Evolutionary conservation across 2,888 invertebrate species (phyloP).

Genomic region (Diplolepis rosae): DNA sequence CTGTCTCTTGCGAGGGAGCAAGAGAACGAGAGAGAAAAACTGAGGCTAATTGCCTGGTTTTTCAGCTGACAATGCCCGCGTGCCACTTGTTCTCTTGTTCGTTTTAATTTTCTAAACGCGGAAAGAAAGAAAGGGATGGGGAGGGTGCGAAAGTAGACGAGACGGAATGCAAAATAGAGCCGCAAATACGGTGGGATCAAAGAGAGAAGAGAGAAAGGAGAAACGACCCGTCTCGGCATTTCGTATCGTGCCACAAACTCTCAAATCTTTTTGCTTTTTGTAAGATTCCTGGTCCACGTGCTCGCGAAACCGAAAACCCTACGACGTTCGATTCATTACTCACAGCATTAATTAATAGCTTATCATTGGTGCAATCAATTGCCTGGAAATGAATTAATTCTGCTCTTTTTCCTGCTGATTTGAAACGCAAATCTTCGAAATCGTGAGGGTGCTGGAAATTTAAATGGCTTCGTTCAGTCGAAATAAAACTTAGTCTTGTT

Average conservation of each 20-base stretch:
- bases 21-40: slow-evolving; percentile 13
- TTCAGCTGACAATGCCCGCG: slow-evolving; percentile 23
- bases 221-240: slow-evolving; percentile 65
- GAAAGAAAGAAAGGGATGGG: slow-evolving; percentile 42
- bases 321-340: slow-evolving; percentile 33
- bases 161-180: slow-evolving; percentile 70
- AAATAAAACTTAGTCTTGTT: background rate
- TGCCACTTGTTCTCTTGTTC: slow-evolving; percentile 15
- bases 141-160: slow-evolving; percentile 54
- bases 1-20: background rate
- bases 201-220: slow-evolving; percentile 60
- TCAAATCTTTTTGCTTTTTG: slow-evolving; percentile 34
- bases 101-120: slow-evolving; percentile 57
- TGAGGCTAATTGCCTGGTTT: slow-evolving; percentile 39
- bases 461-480: background rate
- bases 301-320: slow-evolving; percentile 34
- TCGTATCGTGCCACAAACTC: slow-evolving; percentile 44
- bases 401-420: background rate
- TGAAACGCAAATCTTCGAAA: slow-evolving; percentile 19
- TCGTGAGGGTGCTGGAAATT: slow-evolving; percentile 2
- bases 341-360: slow-evolving; percentile 1
- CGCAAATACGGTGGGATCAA: slow-evolving; percentile 66
- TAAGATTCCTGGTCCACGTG: slow-evolving; percentile 33
- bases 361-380: slow-evolving; percentile 23
- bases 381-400: background rate